Conservation (phyloP, 2,888 invertebrate species). For the Eupsilia transversa region DNA sequence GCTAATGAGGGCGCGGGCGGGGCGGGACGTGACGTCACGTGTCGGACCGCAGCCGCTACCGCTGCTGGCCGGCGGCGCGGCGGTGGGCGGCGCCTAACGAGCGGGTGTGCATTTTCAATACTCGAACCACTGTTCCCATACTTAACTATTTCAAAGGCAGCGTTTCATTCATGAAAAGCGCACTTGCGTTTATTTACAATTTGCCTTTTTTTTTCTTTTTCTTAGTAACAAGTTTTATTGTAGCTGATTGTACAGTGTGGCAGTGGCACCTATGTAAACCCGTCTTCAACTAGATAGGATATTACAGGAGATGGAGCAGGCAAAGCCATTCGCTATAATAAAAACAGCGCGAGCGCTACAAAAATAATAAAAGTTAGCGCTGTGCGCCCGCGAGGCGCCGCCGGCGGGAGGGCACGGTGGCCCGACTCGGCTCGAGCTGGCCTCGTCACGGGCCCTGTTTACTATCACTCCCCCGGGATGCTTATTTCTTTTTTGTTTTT, state of each 20-base stretch:
- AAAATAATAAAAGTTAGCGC: constrained; percentile 87
- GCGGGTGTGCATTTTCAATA: constrained; percentile 87
- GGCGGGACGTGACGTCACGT: constrained; percentile 88
- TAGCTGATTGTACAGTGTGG: constrained; percentile 39
- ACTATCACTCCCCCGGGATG: constrained; percentile 79
- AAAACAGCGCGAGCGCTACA: constrained; percentile 83
- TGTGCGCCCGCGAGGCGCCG: constrained; percentile 81
- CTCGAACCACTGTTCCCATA: constrained; percentile 72
- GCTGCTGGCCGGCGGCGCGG: constrained; percentile 67
- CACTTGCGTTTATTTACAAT: not conserved
- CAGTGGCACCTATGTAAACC: constrained; percentile 51
- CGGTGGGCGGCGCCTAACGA: constrained; percentile 80
- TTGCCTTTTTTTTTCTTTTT: constrained; percentile 26
- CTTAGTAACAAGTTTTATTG: constrained; percentile 38
- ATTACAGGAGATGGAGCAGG: constrained; percentile 73
- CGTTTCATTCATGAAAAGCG: constrained; percentile 29
- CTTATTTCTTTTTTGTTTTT: constrained; percentile 79
- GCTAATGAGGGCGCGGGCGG: constrained; percentile 87
- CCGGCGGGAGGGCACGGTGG: constrained; percentile 66
- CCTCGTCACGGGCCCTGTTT: constrained; percentile 80
- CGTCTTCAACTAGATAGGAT: constrained; percentile 66
- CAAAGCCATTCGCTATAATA: constrained; percentile 81
- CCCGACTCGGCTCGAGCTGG: constrained; percentile 67
- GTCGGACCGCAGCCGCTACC: constrained; percentile 85
- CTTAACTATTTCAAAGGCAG: constrained; percentile 68